These are phyloP conservation scores for Chlorospingus flavigularis DNA, from an alignment of 2,797 vertebrate species.

Conservation along the genomic window DNA sequence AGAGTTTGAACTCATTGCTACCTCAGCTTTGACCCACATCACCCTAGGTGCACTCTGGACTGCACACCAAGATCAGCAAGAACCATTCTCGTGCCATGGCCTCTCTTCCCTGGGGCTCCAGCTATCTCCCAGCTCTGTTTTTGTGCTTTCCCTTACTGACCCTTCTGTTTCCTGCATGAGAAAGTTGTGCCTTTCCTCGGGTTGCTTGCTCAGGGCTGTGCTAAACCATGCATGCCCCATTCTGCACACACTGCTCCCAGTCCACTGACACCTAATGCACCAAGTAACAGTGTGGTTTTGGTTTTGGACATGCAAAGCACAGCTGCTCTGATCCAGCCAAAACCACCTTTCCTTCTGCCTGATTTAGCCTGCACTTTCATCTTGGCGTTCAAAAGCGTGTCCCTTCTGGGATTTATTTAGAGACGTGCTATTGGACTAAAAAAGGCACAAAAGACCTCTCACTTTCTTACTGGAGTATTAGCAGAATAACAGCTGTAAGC, in stretches of 20 bases:
- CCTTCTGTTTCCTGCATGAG: not conserved
- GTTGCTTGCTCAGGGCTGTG: fast-evolving
- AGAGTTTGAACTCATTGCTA: not conserved
- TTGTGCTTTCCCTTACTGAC: not conserved
- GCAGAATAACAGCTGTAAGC: not conserved
- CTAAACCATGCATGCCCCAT: fast-evolving
- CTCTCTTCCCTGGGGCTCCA: not conserved
- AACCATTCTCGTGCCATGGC: not conserved
- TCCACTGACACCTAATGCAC: fast-evolving
- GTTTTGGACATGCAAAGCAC: constrained; percentile 30
- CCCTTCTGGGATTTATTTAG: constrained; percentile 14
- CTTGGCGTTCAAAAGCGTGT: not conserved
- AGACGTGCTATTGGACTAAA: not conserved
- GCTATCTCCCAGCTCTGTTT: not conserved
- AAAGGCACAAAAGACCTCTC: constrained; percentile 35
- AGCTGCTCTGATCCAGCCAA: not conserved
- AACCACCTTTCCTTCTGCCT: constrained; percentile 40
- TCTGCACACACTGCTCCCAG: not conserved
- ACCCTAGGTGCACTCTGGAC: no score
- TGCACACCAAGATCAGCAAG: not conserved
- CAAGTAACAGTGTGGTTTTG: not conserved
- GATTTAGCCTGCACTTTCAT: constrained; percentile 26
- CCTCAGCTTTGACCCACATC: not conserved
- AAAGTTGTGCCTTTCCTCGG: not conserved
- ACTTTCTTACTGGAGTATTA: constrained; percentile 14